phyloP scores from a whole-genome alignment of 2,113 vertebrate genomes.

The Nettapus auritus region DNA sequence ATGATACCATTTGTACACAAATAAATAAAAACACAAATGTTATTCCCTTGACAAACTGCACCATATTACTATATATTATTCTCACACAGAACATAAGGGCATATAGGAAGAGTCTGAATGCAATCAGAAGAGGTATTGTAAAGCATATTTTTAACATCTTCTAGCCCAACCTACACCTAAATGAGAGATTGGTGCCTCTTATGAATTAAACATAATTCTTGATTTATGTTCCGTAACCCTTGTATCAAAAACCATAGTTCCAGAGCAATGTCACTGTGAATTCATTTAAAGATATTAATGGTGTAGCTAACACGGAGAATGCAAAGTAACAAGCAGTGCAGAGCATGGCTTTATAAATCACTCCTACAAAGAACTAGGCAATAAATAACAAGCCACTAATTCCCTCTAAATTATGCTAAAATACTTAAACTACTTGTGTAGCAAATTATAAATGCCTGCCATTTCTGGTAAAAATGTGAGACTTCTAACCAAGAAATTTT shows the following conservation, averaged over 20 bases:
- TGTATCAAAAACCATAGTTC: slow-evolving; percentile 78
- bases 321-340: slow-evolving; percentile 65
- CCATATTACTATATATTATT: slow-evolving; percentile 64
- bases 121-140: slow-evolving; percentile 77
- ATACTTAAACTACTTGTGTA: slow-evolving; percentile 66
- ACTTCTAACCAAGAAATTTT: slow-evolving; percentile 48
- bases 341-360: slow-evolving; percentile 75
- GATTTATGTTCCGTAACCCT: slow-evolving; percentile 80
- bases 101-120: slow-evolving; percentile 43
- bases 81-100: slow-evolving; percentile 34
- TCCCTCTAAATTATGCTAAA: slow-evolving; percentile 71
- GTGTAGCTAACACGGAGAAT: slow-evolving; percentile 70
- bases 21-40: slow-evolving; percentile 68
- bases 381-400: slow-evolving; percentile 79
- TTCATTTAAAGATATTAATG: slow-evolving; percentile 82
- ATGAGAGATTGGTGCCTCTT: slow-evolving; percentile 75
- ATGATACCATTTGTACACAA: slow-evolving; percentile 55
- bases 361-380: slow-evolving; percentile 63
- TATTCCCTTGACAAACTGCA: slow-evolving; percentile 68
- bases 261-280: slow-evolving; percentile 78
- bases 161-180: slow-evolving; percentile 71
- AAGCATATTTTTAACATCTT: slow-evolving; percentile 77
- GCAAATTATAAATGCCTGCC: slow-evolving; percentile 56
- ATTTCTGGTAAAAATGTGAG: slow-evolving; percentile 36
- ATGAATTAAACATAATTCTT: slow-evolving; percentile 84